These are phyloP conservation scores for Pseudomyrmex flavicornis DNA, from an alignment of 1,140 invertebrate genomes.

Conservation along the genomic window DNA sequence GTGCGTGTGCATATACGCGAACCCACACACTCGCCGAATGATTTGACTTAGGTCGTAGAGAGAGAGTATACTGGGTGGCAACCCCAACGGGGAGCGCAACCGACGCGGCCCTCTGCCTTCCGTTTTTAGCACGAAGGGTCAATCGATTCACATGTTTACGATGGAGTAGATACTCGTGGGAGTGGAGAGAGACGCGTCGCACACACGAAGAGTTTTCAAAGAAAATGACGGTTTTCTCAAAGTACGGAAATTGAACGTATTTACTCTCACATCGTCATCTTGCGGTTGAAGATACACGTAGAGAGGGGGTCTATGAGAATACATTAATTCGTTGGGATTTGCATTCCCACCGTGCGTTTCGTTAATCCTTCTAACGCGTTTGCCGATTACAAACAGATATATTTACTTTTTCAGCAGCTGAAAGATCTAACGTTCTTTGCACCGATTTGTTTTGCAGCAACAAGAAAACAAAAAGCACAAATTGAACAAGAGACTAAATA, in stretches of 20 bases:
- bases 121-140: conserved; percentile 34
- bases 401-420: no score
- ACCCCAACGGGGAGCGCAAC: conserved; percentile 43
- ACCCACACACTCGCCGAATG: conserved; percentile 17
- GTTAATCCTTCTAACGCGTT: not conserved
- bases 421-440: no score
- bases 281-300: not conserved
- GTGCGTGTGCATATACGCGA: not conserved
- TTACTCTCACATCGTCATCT: not conserved
- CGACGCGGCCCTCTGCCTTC: not conserved
- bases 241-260: not conserved
- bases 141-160: conserved; percentile 54
- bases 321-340: not conserved
- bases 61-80: conserved; percentile 25
- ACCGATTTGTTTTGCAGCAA: no score
- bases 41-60: conserved; percentile 46
- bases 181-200: not conserved
- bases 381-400: no score
- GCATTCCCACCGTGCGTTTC: not conserved
- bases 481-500: no score
- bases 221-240: not conserved
- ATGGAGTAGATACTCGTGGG: conserved; percentile 25
- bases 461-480: no score
- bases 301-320: not conserved
- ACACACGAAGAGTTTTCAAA: not conserved